Percentiles rank a stretch among this genome's conserved stretches.
These are phyloP conservation scores for Chromis chromis DNA, from an alignment of 2,797 vertebrate species.

Conservation along the genomic window DNA sequence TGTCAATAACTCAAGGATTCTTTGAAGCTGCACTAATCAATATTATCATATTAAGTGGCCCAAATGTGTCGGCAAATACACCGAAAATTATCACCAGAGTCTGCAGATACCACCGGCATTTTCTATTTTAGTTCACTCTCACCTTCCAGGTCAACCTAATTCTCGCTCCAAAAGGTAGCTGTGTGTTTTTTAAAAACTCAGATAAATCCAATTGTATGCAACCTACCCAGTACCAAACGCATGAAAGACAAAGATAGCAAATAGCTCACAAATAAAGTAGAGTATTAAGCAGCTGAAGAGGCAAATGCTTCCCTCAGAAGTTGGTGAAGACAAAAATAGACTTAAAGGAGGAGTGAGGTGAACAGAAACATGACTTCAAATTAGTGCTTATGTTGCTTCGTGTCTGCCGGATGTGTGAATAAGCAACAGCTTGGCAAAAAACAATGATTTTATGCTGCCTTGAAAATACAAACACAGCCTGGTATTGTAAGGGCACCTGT, in stretches of 20 bases:
- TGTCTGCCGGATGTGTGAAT: slow-evolving; percentile 11
- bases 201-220: background rate
- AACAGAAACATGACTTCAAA: slow-evolving; percentile 17
- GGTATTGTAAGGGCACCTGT: background rate
- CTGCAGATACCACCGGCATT: background rate
- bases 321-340: background rate
- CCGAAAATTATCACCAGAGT: background rate
- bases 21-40: slow-evolving; percentile 16
- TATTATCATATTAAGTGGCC: slow-evolving; percentile 15
- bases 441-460: background rate
- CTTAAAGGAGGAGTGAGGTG: background rate
- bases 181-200: background rate
- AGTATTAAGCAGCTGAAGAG: background rate
- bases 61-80: slow-evolving; percentile 6
- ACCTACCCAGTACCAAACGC: background rate
- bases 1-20: slow-evolving; percentile 3
- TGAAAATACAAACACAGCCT: background rate
- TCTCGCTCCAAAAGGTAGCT: background rate
- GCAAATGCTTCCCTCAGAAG: slow-evolving; percentile 9
- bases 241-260: background rate
- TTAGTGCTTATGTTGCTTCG: slow-evolving; percentile 1
- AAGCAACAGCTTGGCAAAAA: background rate
- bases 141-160: background rate
- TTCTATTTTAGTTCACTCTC: slow-evolving; percentile 10
- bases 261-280: background rate